Conservation (phyloP, 2,797 vertebrate genomes). For the Alauda arvensis region DNA sequence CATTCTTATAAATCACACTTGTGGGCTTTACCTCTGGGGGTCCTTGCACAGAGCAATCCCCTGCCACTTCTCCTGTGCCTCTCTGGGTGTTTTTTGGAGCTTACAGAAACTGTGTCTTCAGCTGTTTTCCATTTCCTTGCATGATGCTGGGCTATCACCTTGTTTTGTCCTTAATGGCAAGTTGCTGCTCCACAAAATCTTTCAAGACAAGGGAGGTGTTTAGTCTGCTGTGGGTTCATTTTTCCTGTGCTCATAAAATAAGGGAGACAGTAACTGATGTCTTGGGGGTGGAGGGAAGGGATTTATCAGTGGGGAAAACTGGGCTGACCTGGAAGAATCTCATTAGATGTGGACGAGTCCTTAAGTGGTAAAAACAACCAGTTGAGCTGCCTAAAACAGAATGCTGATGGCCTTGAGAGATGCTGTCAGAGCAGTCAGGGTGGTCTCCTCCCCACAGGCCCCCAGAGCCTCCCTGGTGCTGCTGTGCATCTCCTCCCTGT, state of each 20-base stretch:
- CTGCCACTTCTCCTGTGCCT: not conserved
- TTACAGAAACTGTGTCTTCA: not conserved
- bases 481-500: not conserved
- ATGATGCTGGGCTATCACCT: slow-evolving; percentile 1
- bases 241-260: not conserved
- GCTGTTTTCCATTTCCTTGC: slow-evolving; percentile 47
- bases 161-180: slow-evolving; percentile 12
- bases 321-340: not conserved
- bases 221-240: not conserved
- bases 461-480: accelerated
- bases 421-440: not conserved
- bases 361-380: slow-evolving; percentile 35
- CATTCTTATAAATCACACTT: accelerated
- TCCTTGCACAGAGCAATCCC: not conserved
- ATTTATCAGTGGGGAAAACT: slow-evolving; percentile 15
- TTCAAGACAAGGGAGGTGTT: slow-evolving; percentile 7
- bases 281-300: not conserved
- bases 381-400: not conserved
- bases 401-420: not conserved
- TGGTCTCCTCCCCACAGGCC: not conserved
- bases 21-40: not conserved
- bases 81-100: not conserved
- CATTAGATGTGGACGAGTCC: not conserved
- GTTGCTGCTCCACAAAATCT: not conserved
- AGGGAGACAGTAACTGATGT: not conserved